Evolutionary conservation across 2,797 vertebrate species (phyloP).

Genomic region (Ctenochaetus hawaiiensis): DNA sequence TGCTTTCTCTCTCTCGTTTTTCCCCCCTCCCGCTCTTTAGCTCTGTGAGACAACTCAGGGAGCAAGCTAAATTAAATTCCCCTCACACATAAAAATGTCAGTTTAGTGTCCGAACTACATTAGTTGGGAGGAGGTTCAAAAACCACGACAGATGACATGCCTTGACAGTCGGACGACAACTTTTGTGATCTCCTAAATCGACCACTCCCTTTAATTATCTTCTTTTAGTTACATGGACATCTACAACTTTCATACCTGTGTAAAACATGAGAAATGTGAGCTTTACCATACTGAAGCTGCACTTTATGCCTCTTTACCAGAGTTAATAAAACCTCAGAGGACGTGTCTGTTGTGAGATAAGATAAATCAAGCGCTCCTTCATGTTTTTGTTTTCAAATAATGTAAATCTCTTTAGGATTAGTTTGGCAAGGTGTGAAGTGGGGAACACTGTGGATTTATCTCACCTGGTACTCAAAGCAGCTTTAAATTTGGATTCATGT

Average conservation of each 20-base stretch:
- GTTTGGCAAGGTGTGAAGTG: conserved; percentile 20
- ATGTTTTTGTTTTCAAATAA: conserved; percentile 51
- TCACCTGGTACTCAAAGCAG: conserved; percentile 24
- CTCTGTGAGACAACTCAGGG: background rate
- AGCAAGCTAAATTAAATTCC: conserved; percentile 30
- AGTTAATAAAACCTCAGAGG: conserved; percentile 8
- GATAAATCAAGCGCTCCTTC: conserved; percentile 9
- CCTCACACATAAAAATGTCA: conserved; percentile 21
- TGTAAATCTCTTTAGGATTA: conserved; percentile 38
- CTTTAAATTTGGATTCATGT: conserved; percentile 27
- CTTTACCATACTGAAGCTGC: no score
- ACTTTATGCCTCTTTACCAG: background rate
- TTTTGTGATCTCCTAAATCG: conserved; percentile 24
- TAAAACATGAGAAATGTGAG: background rate
- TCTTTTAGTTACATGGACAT: background rate
- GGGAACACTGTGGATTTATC: conserved; percentile 13
- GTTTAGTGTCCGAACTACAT: background rate
- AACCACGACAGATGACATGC: conserved; percentile 14
- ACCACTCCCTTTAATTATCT: conserved; percentile 21
- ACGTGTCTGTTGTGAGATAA: conserved; percentile 4
- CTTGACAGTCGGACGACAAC: conserved; percentile 8
- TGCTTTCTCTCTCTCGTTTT: background rate
- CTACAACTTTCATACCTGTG: background rate
- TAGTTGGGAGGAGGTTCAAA: background rate
- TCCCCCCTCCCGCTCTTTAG: background rate